Base-by-base conservation (phyloP, 2,888 invertebrate species). In the Drosophila aldrichi region DNA sequence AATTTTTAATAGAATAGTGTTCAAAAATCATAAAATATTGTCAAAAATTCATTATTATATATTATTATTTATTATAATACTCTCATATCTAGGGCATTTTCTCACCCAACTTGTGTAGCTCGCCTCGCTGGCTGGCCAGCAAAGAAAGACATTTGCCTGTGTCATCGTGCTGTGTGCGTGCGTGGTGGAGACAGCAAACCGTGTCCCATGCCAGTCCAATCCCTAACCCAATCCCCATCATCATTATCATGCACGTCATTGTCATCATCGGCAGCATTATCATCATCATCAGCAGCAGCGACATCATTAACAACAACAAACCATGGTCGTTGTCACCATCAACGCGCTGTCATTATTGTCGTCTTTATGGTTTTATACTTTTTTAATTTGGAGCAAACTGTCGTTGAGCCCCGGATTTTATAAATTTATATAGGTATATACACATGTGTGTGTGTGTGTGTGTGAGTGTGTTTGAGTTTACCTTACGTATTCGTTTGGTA, bases 311-410 rank as follows among this genome's bases (percentile, higher is more conserved):
- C 70, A 80, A 66, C 64, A 65, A 55, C 60, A 77, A 70, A 67
- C 66, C 46, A 76, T 82, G 82, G 90, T 84, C 89, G 87, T 90
- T 89, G 77, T 89, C 88, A 90, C 74, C 79, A 77, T 88, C 89
- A 87, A 79, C 85, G 88, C 82, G 85, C 89, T 87, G 88, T 87
- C 87, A 85, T 89, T 90, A 90, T 89, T 87, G 86, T 88, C 90
- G 88, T 89, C 90, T 89, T 90, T 89, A 86, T 86, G 89, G 88
- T 87, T 86, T 86, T 86, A 90, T 89, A 90, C 90, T 83, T 90
- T 86, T 87, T 90, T 87, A 87, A 87, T 87, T 87, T 87, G 86
- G 86, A 87, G 86, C 86, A 87, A 90, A 87, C 88, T 86, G 90
- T 86, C 86, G 88, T 57, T 78, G 74, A 84, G 82, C 60, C 57